phyloP scores from a whole-genome alignment of 2,113 vertebrate genomes.

The Sylvia atricapilla region DNA sequence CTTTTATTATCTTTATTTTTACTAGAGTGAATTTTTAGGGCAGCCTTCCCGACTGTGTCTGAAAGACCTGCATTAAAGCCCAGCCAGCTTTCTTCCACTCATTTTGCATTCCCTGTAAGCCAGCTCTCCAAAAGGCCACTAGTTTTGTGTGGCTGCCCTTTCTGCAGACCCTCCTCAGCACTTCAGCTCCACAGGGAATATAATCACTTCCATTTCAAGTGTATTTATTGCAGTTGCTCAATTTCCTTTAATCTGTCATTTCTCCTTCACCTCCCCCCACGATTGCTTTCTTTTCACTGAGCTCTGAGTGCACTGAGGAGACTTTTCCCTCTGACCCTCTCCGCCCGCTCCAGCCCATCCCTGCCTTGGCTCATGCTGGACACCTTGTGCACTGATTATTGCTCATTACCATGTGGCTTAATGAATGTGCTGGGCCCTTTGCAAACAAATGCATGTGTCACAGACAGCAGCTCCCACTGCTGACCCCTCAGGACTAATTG shows the following conservation, averaged over 20 bases:
- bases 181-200: conserved; percentile 34
- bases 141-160: neutral
- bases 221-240: conserved; percentile 48
- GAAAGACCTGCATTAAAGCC: neutral
- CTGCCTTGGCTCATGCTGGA: neutral
- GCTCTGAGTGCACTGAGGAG: neutral
- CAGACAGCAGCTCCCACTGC: neutral
- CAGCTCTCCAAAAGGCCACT: neutral
- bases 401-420: neutral
- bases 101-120: neutral
- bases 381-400: neutral
- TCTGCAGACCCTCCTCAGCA: neutral
- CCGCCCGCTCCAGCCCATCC: neutral
- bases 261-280: neutral
- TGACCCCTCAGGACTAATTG: neutral
- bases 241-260: conserved; percentile 40
- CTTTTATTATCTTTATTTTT: neutral
- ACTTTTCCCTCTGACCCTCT: neutral
- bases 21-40: neutral
- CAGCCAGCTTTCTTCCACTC: neutral
- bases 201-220: conserved; percentile 43
- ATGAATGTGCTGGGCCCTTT: neutral
- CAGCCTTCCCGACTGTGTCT: neutral
- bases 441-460: neutral
- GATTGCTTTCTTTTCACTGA: neutral